A percentile compares a stretch with the other conserved stretches of the same genome.
phyloP scores from a whole-genome alignment of 1,140 invertebrate genomes.

The Mactra quadrangularis region DNA sequence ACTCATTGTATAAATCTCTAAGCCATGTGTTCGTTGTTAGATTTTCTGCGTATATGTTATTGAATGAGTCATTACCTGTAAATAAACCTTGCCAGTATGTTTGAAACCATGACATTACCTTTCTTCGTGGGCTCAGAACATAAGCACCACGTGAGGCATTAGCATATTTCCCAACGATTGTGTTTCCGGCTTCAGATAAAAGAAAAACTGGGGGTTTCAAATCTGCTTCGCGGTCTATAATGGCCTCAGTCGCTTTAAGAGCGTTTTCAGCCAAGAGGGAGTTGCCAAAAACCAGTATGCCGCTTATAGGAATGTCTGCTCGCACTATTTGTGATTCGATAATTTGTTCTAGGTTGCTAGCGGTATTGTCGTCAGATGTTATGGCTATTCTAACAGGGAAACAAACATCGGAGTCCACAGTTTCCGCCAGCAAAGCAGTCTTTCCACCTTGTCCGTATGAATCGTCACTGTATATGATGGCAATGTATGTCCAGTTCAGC shows the following conservation, averaged over 20 bases:
- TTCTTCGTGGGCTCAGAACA: conserved; percentile 37
- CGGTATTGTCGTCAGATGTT: not conserved
- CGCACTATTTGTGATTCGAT: conserved; percentile 8
- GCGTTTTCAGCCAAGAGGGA: conserved; percentile 9
- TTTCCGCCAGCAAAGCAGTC: not conserved
- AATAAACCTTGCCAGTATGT: conserved; percentile 17
- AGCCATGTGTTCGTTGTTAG: conserved; percentile 8
- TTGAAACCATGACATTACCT: conserved; percentile 12
- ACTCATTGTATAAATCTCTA: conserved; percentile 2
- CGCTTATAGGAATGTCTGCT: conserved; percentile 1
- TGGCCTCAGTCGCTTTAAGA: not conserved
- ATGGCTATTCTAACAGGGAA: conserved; percentile 21
- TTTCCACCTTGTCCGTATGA: conserved; percentile 46
- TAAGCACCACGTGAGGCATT: conserved; percentile 33
- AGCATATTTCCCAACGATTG: conserved; percentile 1
- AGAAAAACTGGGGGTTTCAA: conserved; percentile 20
- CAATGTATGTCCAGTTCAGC: conserved; percentile 45
- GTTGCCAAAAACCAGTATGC: conserved; percentile 49
- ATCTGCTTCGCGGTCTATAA: not conserved
- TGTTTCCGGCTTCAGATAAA: conserved; percentile 34
- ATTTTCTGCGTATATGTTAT: conserved; percentile 20
- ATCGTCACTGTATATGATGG: conserved; percentile 42
- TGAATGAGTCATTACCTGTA: not conserved
- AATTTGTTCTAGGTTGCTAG: conserved; percentile 4
- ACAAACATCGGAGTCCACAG: conserved; percentile 20